phyloP scores from a whole-genome alignment of 2,888 invertebrate species.

The Xylota sylvarum region DNA sequence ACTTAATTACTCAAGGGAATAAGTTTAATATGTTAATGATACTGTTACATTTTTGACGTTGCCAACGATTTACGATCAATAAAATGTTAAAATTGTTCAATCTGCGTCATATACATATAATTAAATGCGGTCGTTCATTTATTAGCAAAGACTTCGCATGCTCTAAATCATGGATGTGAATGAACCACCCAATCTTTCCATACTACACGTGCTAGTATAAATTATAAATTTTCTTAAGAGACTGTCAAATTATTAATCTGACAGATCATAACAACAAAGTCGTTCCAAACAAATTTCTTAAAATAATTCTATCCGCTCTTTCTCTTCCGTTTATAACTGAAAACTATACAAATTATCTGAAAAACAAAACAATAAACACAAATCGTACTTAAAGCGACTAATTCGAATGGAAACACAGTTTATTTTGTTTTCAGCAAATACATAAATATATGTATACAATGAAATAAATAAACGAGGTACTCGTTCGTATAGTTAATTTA shows the following conservation, averaged over 20 bases:
- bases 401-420: background rate
- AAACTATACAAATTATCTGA: background rate
- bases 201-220: background rate
- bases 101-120: background rate
- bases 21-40: background rate
- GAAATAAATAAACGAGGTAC: background rate
- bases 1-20: background rate
- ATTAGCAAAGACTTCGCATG: background rate
- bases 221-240: background rate
- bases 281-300: background rate
- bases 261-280: background rate
- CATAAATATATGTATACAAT: background rate
- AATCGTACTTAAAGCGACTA: background rate
- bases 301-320: background rate
- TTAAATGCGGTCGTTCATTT: background rate
- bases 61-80: background rate
- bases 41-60: background rate
- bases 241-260: background rate
- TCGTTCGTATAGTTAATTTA: background rate
- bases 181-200: background rate
- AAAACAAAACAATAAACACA: background rate
- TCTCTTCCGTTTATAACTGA: background rate
- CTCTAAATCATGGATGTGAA: background rate
- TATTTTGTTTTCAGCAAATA: background rate
- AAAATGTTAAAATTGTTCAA: background rate